Base-by-base conservation (phyloP, 2,797 vertebrate genomes). In the Zalophus californianus region DNA sequence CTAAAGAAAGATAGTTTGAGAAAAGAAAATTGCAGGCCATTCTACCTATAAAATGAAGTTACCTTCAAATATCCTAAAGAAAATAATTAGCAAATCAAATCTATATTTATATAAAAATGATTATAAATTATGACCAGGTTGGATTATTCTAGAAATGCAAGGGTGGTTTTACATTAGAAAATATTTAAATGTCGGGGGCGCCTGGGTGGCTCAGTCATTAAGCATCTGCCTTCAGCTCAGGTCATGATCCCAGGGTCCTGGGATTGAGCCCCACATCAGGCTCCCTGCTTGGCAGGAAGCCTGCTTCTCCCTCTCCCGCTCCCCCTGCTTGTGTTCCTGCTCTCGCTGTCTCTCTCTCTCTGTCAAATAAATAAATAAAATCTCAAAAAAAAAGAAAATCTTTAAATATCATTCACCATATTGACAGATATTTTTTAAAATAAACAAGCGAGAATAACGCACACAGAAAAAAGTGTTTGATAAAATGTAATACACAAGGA, bases 401-500 rank as follows among this genome's bases (percentile, higher is more conserved):
- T 96, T 87, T 84, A 94, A 91, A 88, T 70, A 18, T 54, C 66
- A 86, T n/a, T 94, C 8, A 90, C 7, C 86, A 82, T 66, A 44
- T 25, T 80, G 58, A 96, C 16, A 88, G 27, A 73, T n/a, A 32
- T 60, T 93, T 93, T 78, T 32, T 8, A 18, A 87, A 91, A 78
- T 72, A 82, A 90, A 90, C 68, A 68, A 85, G 38, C 68, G 79
- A 94, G 38, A 62, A 3, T 79, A 93, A 73, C 12, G 75, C n/a
- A 64, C 20, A 27, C 6, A 94, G 41, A 56, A 75, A 82, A 27
- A n/a, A 48, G 13, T 75, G 85, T n/a, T 50, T 50, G n/a, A 32
- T 73, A 60, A 60, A 94, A 80, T 56, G 35, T 75, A 90, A 89
- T 79, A 75, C 6, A 52, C 6, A 62, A 68, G 27, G 35, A 29